Conservation (phyloP, 2,113 vertebrate species). For the Rhodinocichla rosea region DNA sequence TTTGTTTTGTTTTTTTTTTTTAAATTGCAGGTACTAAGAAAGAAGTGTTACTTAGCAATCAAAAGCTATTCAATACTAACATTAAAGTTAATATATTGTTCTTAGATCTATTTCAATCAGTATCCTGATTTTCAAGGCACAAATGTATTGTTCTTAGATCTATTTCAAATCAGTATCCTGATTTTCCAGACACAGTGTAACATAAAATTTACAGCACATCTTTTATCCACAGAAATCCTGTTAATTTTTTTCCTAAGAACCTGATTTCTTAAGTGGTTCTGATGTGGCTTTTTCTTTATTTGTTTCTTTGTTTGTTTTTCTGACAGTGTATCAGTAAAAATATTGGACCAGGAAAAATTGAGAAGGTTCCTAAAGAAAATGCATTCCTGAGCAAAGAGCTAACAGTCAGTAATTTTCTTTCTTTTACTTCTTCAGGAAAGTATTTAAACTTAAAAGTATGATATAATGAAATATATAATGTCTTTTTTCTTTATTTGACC, state of each 20-base stretch:
- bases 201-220: background rate
- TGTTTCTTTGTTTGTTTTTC: background rate
- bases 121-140: background rate
- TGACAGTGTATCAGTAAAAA: constrained; percentile 78
- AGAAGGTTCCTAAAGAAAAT: constrained; percentile 76
- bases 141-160: background rate
- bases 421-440: background rate
- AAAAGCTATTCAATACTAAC: background rate
- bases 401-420: constrained; percentile 73
- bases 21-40: background rate
- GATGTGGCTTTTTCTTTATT: background rate
- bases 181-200: background rate
- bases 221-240: background rate
- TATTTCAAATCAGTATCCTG: background rate
- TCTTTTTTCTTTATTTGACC: background rate
- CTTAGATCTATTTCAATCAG: background rate
- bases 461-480: background rate
- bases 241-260: background rate
- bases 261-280: background rate
- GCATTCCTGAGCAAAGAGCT: constrained; percentile 79
- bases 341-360: constrained; percentile 81
- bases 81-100: background rate
- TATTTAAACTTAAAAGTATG: background rate
- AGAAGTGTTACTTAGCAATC: background rate
- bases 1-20: background rate